Percentiles rank a stretch among this genome's conserved stretches.
These are phyloP conservation scores for Heteropelma amictum DNA, from an alignment of 2,888 invertebrate genomes.

Conservation along the genomic window DNA sequence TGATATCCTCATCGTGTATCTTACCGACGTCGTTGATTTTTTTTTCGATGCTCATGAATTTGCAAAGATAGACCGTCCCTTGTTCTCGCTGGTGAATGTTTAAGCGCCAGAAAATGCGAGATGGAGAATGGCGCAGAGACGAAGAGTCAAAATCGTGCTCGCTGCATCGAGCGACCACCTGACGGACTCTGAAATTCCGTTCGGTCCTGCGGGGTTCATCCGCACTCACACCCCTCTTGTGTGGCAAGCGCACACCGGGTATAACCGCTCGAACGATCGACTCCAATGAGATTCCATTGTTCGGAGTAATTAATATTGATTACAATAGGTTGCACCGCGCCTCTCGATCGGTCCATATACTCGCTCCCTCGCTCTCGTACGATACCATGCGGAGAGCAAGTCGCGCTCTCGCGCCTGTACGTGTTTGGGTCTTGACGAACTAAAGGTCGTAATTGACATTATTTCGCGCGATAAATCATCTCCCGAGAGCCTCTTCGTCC, in stretches of 20 bases:
- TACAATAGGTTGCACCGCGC: conserved; percentile 77
- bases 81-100: no score
- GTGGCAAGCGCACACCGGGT: conserved; percentile 59
- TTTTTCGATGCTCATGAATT: no score
- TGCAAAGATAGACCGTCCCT: no score
- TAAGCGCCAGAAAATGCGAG: no score
- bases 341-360: conserved; percentile 55
- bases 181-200: conserved; percentile 33
- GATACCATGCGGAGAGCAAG: neutral
- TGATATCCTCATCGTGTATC: no score
- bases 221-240: conserved; percentile 26
- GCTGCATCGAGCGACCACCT: conserved; percentile 25
- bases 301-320: conserved; percentile 79
- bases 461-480: neutral
- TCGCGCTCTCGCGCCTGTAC: conserved; percentile 21
- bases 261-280: conserved; percentile 75
- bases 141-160: no score
- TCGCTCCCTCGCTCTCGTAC: conserved; percentile 24
- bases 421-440: neutral
- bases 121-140: no score
- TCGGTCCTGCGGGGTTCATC: conserved; percentile 44
- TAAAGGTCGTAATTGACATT: conserved; percentile 1
- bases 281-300: conserved; percentile 78
- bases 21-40: no score
- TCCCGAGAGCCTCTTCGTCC: neutral